Conservation (phyloP, 1,140 invertebrate species). For the Ostrea edulis region DNA sequence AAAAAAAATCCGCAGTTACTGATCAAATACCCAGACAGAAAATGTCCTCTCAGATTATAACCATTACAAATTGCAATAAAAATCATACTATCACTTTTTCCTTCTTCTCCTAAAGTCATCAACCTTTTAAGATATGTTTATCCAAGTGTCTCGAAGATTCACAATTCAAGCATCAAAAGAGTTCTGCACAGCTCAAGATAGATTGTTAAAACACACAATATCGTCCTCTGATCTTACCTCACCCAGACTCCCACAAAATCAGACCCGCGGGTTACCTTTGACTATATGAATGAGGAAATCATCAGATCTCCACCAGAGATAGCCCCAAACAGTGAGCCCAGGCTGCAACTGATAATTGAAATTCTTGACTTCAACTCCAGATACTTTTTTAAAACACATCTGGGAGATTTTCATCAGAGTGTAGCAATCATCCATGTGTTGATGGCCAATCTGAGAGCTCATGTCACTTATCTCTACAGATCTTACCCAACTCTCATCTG, state of each 20-base stretch:
- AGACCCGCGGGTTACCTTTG: neutral
- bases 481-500: constrained; percentile 22
- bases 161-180: neutral
- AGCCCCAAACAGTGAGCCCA: neutral
- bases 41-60: neutral
- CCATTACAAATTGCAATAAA: neutral
- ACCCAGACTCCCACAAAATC: neutral
- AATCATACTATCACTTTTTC: neutral
- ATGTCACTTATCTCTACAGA: neutral
- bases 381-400: neutral
- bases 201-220: neutral
- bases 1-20: neutral
- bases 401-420: neutral
- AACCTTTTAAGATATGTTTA: no score
- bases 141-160: neutral
- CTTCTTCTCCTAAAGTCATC: no score
- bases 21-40: neutral
- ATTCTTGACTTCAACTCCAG: neutral
- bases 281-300: neutral
- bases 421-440: neutral
- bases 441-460: neutral
- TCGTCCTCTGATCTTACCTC: neutral
- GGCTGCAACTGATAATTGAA: constrained; percentile 28
- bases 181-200: neutral
- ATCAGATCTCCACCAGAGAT: neutral